Conservation (phyloP, 2,888 invertebrate genomes). For the Eledone cirrhosa region DNA sequence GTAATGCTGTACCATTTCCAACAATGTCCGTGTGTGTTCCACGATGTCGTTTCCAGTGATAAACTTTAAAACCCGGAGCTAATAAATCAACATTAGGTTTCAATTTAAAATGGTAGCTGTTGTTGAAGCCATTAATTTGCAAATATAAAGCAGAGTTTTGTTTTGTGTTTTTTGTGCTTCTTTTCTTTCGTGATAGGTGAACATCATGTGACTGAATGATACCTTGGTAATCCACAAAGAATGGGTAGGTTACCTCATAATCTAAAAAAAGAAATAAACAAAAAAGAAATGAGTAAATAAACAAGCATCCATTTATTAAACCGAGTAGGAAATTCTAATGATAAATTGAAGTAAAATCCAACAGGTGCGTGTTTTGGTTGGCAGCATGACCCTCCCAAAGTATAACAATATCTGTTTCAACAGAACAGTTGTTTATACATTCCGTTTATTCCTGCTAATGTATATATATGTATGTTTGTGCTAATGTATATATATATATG, state of each 20-base stretch:
- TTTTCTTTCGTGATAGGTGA: constrained; percentile 34
- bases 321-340: too few species aligned
- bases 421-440: not conserved
- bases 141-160: constrained; percentile 37
- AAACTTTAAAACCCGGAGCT: constrained; percentile 54
- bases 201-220: not conserved
- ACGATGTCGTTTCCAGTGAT: constrained; percentile 41
- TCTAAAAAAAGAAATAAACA: not conserved
- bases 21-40: constrained; percentile 33
- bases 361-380: too few species aligned
- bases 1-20: constrained; percentile 32
- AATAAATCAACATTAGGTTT: constrained; percentile 48
- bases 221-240: constrained; percentile 13
- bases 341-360: too few species aligned
- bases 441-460: not conserved
- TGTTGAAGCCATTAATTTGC: constrained; percentile 46
- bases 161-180: constrained; percentile 32
- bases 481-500: not conserved
- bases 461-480: not conserved
- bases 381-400: too few species aligned
- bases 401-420: too few species aligned
- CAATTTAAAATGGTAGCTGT: constrained; percentile 49
- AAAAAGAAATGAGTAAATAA: not conserved
- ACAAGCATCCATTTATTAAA: not conserved
- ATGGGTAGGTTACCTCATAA: constrained; percentile 14